Percentiles rank a stretch among this genome's conserved stretches.
phyloP scores from a whole-genome alignment of 2,113 vertebrate genomes.

The Bufo bufo region DNA sequence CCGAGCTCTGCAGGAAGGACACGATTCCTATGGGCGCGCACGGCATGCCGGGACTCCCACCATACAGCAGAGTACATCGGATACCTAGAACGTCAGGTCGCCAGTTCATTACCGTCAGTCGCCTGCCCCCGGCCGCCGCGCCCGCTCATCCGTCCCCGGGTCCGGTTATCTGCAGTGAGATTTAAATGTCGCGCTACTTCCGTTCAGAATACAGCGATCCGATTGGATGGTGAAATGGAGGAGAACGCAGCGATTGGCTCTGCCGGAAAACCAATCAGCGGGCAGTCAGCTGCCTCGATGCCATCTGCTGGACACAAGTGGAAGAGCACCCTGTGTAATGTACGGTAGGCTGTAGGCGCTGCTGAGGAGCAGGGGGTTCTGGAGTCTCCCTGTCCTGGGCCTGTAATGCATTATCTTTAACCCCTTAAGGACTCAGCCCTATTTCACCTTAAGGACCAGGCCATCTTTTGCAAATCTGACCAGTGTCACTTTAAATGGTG shows the following conservation, averaged over 20 bases:
- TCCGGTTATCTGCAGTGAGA: background rate
- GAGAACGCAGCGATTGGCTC: background rate
- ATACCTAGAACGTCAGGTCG: too few relatives aligned
- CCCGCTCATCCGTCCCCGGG: background rate
- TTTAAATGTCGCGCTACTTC: conserved; percentile 39
- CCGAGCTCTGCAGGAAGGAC: background rate
- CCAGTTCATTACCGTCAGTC: too few relatives aligned
- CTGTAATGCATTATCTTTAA: too few relatives aligned
- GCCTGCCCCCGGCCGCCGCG: background rate
- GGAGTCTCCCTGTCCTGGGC: too few relatives aligned
- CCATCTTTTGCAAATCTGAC: too few relatives aligned
- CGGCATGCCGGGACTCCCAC: background rate
- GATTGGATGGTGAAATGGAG: background rate
- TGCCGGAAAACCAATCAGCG: background rate
- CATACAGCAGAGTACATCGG: too few relatives aligned
- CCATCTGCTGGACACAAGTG: background rate
- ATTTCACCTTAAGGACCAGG: too few relatives aligned
- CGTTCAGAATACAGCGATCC: background rate
- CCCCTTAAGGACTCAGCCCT: too few relatives aligned
- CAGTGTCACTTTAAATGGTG: too few relatives aligned
- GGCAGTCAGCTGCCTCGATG: background rate
- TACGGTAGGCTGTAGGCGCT: too few relatives aligned
- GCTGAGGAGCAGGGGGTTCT: too few relatives aligned
- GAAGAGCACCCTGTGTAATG: background rate
- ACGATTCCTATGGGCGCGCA: too few relatives aligned